Evolutionary conservation across 1,140 invertebrate species (phyloP), one percentile per base, ranked within the genome.

Genomic region (Drosophila ambigua): DNA sequence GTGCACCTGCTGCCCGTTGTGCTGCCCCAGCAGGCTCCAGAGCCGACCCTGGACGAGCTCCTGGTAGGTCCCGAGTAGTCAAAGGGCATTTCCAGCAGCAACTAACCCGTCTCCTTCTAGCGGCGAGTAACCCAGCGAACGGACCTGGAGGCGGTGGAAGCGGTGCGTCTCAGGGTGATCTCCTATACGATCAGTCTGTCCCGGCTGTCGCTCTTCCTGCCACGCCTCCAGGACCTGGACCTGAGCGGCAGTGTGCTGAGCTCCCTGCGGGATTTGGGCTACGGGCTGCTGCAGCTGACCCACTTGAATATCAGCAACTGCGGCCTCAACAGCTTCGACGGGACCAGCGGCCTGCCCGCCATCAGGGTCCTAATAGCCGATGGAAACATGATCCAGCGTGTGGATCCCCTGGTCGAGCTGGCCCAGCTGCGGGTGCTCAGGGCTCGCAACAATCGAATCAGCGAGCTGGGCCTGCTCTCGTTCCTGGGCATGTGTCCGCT

Each of bases 251-350:
- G 95, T 72, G 93, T 94, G 20, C 77, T 96, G 0, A 91, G 92
- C 4, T 95, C 94, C 2, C 82, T 96, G 13, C 91, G 95, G 35
- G 95, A 95, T 73, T 92, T 96, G 9, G 95, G 95, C n/a, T 95
- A 93, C 69, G 93, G 93, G 7, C 90, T 96, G 26, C 92, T 93
- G 31, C 93, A 94, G 79, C 85, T 94, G 2, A 92, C 94, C 91
- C 92, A 94, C 45, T 88, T 96, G 13, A 94, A 94, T 65, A 93
- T 95, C n/a, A 94, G 93, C 67, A 93, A 94, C 35, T 96, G 95
- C 75, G 93, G 94, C 0, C 80, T 96, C 15, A 93, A 92, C 8
- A 94, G 92, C 71, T 92, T 96, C 45, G 95, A 96, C 79, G 95
- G 95, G 2, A 93, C 94, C 8, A 94, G 93, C 90, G 95, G 94